phyloP scores from a whole-genome alignment of 1,140 invertebrate species.

The Bombus terrestris region DNA sequence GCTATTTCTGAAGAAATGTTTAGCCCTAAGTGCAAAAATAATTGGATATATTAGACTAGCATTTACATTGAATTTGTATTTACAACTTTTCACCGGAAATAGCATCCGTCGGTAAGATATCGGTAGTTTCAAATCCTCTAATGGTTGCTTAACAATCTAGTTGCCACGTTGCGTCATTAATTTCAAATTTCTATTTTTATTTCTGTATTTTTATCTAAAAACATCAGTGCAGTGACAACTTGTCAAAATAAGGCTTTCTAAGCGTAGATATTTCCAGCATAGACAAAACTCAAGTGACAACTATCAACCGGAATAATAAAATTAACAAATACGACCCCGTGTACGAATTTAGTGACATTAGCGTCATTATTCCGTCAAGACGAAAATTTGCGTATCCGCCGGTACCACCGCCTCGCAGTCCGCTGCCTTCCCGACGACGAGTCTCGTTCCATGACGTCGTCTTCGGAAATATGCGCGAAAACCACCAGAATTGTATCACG shows the following conservation, averaged over 20 bases:
- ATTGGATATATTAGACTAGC: constrained; percentile 25
- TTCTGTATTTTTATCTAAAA: background rate
- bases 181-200: background rate
- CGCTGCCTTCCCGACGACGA: constrained; percentile 62
- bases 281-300: constrained; percentile 41
- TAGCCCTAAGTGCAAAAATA: constrained; percentile 14
- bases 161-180: background rate
- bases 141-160: background rate
- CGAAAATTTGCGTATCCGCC: constrained; percentile 69
- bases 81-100: constrained; percentile 11
- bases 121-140: background rate
- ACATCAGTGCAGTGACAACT: too few species aligned
- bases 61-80: constrained; percentile 6
- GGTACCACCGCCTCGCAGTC: constrained; percentile 63
- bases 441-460: constrained; percentile 70
- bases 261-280: constrained; percentile 65
- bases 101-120: constrained; percentile 13
- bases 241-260: constrained; percentile 50
- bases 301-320: constrained; percentile 22
- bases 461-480: constrained; percentile 42
- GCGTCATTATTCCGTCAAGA: constrained; percentile 46
- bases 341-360: constrained; percentile 25
- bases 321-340: constrained; percentile 35
- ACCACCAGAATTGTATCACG: constrained; percentile 37
- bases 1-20: constrained; percentile 28